Percentiles rank a stretch among this genome's conserved stretches.
These are phyloP conservation scores for Homarus gammarus DNA, from an alignment of 2,888 invertebrate species.

Conservation along the genomic window DNA sequence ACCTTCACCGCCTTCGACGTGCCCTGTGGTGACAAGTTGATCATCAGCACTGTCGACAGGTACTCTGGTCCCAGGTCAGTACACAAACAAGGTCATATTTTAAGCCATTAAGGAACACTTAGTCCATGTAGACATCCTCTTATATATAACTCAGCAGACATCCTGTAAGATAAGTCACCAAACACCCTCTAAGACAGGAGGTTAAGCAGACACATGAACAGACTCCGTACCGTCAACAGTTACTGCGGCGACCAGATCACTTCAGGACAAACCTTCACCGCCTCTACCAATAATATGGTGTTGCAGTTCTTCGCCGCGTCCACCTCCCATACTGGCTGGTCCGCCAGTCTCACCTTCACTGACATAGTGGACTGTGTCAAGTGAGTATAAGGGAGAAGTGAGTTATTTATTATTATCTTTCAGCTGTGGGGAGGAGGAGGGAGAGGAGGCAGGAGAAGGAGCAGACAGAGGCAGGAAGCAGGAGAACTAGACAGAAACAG, in stretches of 20 bases:
- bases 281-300: background rate
- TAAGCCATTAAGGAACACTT: background rate
- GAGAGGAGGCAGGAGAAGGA: too few relatives aligned
- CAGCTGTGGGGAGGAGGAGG: too few relatives aligned
- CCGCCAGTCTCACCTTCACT: too few relatives aligned
- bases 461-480: too few relatives aligned
- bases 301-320: background rate
- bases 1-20: constrained; percentile 7
- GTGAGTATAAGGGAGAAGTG: too few relatives aligned
- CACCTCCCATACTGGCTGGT: too few relatives aligned
- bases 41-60: background rate
- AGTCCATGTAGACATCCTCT: background rate
- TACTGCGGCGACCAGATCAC: background rate
- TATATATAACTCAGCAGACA: background rate
- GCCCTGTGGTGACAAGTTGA: background rate
- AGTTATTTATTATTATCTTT: too few relatives aligned
- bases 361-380: too few relatives aligned
- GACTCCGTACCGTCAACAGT: background rate
- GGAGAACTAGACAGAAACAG: too few relatives aligned
- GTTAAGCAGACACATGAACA: too few relatives aligned
- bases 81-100: background rate
- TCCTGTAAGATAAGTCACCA: background rate
- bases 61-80: background rate
- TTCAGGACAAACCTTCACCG: background rate
- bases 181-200: background rate